These are phyloP conservation scores for Abrostola tripartita DNA, from an alignment of 2,888 invertebrate genomes.

Conservation along the genomic window DNA sequence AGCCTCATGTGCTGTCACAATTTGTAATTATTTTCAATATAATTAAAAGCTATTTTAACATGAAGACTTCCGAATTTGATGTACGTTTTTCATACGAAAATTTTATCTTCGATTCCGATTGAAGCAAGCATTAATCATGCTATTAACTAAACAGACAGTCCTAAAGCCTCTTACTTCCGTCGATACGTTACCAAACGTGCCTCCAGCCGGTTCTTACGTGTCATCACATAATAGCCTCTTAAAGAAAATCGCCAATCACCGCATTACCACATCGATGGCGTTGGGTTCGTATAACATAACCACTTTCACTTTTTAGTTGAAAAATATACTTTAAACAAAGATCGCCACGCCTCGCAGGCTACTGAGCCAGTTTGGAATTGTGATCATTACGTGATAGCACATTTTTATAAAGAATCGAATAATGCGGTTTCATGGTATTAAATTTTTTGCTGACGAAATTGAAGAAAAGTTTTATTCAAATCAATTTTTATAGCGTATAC, in stretches of 20 bases:
- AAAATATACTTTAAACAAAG: slow-evolving; percentile 45
- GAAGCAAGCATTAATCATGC: slow-evolving; percentile 4
- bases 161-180: slow-evolving; percentile 53
- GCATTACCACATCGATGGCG: slow-evolving; percentile 65
- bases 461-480: too few species aligned
- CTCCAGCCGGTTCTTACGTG: slow-evolving; percentile 73
- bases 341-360: slow-evolving; percentile 34
- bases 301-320: slow-evolving; percentile 53
- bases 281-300: slow-evolving; percentile 49
- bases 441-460: too few species aligned
- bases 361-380: slow-evolving; percentile 20
- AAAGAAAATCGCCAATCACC: slow-evolving; percentile 68
- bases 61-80: too few species aligned
- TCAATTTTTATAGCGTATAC: too few species aligned
- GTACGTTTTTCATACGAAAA: too few species aligned
- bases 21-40: too few species aligned
- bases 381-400: slow-evolving; percentile 25
- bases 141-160: slow-evolving; percentile 2
- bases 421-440: neutral
- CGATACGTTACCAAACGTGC: slow-evolving; percentile 37
- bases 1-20: too few species aligned
- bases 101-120: too few species aligned
- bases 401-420: slow-evolving; percentile 8
- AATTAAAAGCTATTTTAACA: too few species aligned
- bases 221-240: slow-evolving; percentile 73